Evolutionary conservation across 2,888 invertebrate species (phyloP), one percentile per base, ranked within the genome.

Genomic region (Sarcophaga caerulescens): DNA sequence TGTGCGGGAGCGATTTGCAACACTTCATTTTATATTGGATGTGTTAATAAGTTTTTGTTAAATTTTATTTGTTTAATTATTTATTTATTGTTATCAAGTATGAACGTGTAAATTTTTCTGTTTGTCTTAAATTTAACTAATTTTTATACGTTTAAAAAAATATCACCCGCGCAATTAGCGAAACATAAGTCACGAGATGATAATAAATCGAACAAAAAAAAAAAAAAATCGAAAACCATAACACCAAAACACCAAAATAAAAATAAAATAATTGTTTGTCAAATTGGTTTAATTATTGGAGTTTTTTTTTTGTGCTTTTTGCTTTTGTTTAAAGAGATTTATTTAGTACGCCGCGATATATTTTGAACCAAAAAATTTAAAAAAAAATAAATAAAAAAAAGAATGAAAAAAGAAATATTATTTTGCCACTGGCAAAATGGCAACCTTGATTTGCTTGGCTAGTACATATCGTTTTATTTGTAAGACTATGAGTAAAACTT

Each of bases 101-200:
- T 17, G 12, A 81, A 81, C 52, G 80, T 86, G 81, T 78, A 74
- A 78, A 84, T 81, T 84, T n/a, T 65, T 78, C 74, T 84, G 69
- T 83, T 81, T 81, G 73, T 70, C 52, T 75, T 57, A 80, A 69
- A 8, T 59, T 79, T 47, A 79, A 81, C 73, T 71, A 69, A 73
- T 21, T 59, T 14, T 52, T 52, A 14, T 14, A 17, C 17, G 12
- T 52, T 47, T 44, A 52, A 35, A 70, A 45, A 12, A 44, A 57
- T 44, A 57, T 74, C 84, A 65, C 74, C 80, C 85, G 66, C 80
- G 65, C 69, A 69, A 80, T 69, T 44, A 82, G 60, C 74, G 65
- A 77, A 19, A 60, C n/a, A 62, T 52, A 77, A 86, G 81, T 84
- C 84, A 84, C 85, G 84, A 81, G 83, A 86, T 66, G 65, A 77